phyloP scores from a whole-genome alignment of 2,113 vertebrate genomes.

The Scatophagus argus region DNA sequence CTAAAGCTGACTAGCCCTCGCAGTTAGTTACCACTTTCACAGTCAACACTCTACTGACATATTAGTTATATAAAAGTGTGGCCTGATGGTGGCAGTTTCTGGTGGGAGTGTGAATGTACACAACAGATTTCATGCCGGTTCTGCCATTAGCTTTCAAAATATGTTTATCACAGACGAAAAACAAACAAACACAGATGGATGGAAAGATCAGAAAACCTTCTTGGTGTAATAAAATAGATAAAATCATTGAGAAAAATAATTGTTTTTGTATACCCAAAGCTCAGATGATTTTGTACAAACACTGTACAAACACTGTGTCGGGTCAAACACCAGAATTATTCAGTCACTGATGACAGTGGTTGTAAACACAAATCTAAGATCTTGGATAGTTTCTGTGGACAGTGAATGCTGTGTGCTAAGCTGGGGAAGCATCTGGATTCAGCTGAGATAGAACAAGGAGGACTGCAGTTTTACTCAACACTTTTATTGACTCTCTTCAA shows the following conservation, averaged over 20 bases:
- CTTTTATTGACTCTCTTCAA: conserved; percentile 46
- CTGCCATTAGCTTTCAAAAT: conserved; percentile 8
- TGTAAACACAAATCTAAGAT: neutral
- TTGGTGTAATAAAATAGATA: neutral
- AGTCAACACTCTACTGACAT: neutral
- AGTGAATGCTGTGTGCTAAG: conserved; percentile 18
- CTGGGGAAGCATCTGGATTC: conserved; percentile 15
- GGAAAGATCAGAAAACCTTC: conserved; percentile 1
- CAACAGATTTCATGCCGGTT: conserved; percentile 26
- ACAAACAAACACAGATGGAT: conserved; percentile 45
- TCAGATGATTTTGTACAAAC: neutral
- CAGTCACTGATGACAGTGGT: neutral
- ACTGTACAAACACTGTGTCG: neutral
- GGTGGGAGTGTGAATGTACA: conserved; percentile 33
- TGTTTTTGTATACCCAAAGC: neutral
- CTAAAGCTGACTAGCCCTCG: neutral
- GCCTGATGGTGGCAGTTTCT: conserved; percentile 8
- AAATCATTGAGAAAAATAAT: neutral
- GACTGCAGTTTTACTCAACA: conserved; percentile 10
- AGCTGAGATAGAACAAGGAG: conserved; percentile 15
- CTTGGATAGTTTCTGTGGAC: neutral
- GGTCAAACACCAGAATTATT: conserved; percentile 4
- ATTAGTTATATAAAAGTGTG: neutral
- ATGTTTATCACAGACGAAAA: conserved; percentile 16
- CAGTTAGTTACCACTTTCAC: neutral